phyloP scores from a whole-genome alignment of 2,888 invertebrate species.

The Antheraea assamensis region DNA sequence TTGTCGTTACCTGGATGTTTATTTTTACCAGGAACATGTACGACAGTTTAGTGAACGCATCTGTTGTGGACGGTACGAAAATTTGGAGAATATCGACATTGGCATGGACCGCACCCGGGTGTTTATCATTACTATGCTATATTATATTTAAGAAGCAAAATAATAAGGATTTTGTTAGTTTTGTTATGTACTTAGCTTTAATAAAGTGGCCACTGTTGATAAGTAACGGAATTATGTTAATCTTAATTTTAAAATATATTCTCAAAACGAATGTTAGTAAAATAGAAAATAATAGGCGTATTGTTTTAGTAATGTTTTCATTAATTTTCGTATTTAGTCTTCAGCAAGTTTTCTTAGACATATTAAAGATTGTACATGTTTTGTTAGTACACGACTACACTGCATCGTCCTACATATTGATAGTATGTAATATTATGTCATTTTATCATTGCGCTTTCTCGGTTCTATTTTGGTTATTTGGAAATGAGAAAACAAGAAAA shows the following conservation, averaged over 20 bases:
- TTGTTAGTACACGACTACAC: constrained; percentile 28
- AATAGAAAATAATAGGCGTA: constrained; percentile 46
- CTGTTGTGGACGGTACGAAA: constrained; percentile 38
- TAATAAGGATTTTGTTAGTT: constrained; percentile 30
- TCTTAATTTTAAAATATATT: constrained; percentile 53
- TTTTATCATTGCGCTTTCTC: constrained; percentile 66
- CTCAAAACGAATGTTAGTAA: constrained; percentile 48
- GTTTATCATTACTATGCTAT: constrained; percentile 38
- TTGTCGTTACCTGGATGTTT: constrained; percentile 66
- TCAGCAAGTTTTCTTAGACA: constrained; percentile 60
- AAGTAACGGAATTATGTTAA: constrained; percentile 54
- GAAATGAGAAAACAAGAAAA: constrained; percentile 61
- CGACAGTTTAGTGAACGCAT: constrained; percentile 60
- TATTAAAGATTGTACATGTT: constrained; percentile 51
- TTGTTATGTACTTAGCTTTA: constrained; percentile 46
- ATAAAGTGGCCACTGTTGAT: constrained; percentile 67
- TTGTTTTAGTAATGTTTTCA: constrained; percentile 56
- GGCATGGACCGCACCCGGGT: constrained; percentile 55
- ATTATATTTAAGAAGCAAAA: constrained; percentile 29
- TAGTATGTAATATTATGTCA: constrained; percentile 44
- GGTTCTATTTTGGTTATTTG: constrained; percentile 69
- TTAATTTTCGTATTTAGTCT: constrained; percentile 65
- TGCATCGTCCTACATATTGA: constrained; percentile 29
- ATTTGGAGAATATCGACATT: constrained; percentile 51
- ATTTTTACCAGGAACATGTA: constrained; percentile 67